phyloP scores from a whole-genome alignment of 2,113 vertebrate genomes.

The Anoplopoma fimbria region DNA sequence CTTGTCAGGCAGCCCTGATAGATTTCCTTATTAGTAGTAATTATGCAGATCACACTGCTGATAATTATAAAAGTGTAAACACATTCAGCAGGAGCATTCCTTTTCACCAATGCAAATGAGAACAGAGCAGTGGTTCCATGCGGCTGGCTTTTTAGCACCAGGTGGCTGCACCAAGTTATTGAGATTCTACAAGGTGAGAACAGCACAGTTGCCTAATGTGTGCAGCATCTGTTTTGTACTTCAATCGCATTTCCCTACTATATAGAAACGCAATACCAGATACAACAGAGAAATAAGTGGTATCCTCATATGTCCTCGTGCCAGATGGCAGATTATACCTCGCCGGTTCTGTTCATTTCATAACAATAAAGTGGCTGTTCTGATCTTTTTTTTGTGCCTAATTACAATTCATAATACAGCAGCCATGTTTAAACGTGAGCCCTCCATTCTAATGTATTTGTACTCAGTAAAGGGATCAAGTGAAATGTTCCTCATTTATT shows the following conservation, averaged over 20 bases:
- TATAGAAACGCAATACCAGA: slow-evolving; percentile 13
- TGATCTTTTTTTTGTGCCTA: background rate
- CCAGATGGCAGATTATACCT: slow-evolving; percentile 54
- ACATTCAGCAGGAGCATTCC: slow-evolving; percentile 64
- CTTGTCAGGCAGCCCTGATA: slow-evolving; percentile 72
- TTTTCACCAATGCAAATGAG: slow-evolving; percentile 71
- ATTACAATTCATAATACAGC: slow-evolving; percentile 13
- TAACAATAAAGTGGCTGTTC: slow-evolving; percentile 27
- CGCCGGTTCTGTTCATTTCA: slow-evolving; percentile 29
- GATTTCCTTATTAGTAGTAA: slow-evolving; percentile 75
- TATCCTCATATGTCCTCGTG: slow-evolving; percentile 35
- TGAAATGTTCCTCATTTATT: slow-evolving; percentile 19
- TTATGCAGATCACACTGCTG: slow-evolving; percentile 75
- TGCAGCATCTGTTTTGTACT: slow-evolving; percentile 60
- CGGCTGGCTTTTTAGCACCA: slow-evolving; percentile 70
- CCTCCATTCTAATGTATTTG: slow-evolving; percentile 6
- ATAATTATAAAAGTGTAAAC: slow-evolving; percentile 78
- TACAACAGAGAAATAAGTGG: slow-evolving; percentile 11
- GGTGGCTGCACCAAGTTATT: slow-evolving; percentile 69
- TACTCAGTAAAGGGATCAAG: slow-evolving; percentile 35
- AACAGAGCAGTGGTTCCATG: slow-evolving; percentile 43
- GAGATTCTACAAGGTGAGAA: slow-evolving; percentile 66
- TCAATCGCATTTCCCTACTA: slow-evolving; percentile 9
- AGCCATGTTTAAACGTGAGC: background rate
- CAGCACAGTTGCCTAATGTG: slow-evolving; percentile 54